Evolutionary conservation across 2,888 invertebrate species (phyloP), one percentile per base, ranked within the genome.

Genomic region (Toxonevra muliebris): DNA sequence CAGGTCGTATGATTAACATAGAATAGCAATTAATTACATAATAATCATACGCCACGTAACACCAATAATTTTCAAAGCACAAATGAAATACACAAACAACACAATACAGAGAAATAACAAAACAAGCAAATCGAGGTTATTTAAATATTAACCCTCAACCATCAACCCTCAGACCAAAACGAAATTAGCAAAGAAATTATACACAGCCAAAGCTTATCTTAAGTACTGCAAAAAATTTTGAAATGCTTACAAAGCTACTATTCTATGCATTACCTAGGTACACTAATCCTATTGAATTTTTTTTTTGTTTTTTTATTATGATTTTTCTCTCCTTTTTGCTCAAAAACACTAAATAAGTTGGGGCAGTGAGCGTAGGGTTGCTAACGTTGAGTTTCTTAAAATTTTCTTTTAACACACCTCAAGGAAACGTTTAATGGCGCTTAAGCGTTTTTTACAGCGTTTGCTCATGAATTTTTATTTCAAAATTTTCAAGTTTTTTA

Each of bases 11-110:
- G 68, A 67, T 60, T 60, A 71, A 61, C 61, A 68, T 66, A 75
- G 76, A 72, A 77, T 73, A 71, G 72, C 72, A 75, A 77, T 77
- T 76, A 76, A 76, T 77, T 76, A 74, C 74, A 75, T 75, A 75
- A 72, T 73, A 76, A 77, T 75, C 74, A 72, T 71, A 73, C 74
- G 69, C 70, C 77, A 76, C 75, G 75, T 77, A 75, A 55, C 64
- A 65, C 55, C 53, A 66, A 66, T 63, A 70, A 67, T 63, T 48
- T 48, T 48, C 11, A 12, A 48, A 13, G 48, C 9, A 7, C 9
- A 12, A 48, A 48, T 15, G 11, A 58, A 50, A 50, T 57, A 55
- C 62, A 15, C 2, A 19, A 64, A 42, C 15, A 48, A 15, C 9
- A 65, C n/a, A n/a, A n/a, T n/a, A n/a, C n/a, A 59, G 11, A 65